Base-by-base conservation (phyloP, 23 tunicate species). In the Styela clava region DNA sequence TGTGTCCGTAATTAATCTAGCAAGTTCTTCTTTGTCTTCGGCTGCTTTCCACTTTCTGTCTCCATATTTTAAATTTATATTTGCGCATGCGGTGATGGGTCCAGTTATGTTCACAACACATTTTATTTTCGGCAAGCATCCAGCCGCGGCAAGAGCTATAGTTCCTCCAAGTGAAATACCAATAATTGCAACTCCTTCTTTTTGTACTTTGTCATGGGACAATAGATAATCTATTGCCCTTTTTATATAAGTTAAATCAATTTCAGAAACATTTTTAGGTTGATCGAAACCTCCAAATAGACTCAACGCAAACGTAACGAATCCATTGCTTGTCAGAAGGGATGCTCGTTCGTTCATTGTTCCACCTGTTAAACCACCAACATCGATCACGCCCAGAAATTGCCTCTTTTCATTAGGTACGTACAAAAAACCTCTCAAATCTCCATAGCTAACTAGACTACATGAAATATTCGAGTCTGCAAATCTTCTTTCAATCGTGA, bases 81-180 rank as follows among this genome's bases (percentile, higher is more conserved):
- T 12, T 5, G 9, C 56, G 56, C 56, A 44, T 44, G 56, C 56
- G 12, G 56, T 44, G 12, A 44, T 44, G 56, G 12, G 56, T 44
- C 56, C 56, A 44, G 9, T 44, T 7, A 67, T 24, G 22, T 22
- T 67, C 12, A 67, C 71, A 25, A 29, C 30, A 22, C 71, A 67
- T 25, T 25, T 29, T 12, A 67, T 67, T 25, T 29, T 29, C 16
- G 21, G 71, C 22, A 67, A 25, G 31, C 31, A 67, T 0, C 31
- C 30, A 22, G 71, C 71, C 19, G 31, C 22, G 24, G 71, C 71
- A 27, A 67, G 30, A 24, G 71, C 71, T 22, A 67, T 18, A 0
- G n/a, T 67, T 12, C 71, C 71, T 18, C 71, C 71, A 1, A 67
- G 24, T 18, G 71, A 67, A 18, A 25, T 67, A 18, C 71, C 71